Evolutionary conservation across 2,888 invertebrate species (phyloP).

Genomic region (Melitaea athalia): DNA sequence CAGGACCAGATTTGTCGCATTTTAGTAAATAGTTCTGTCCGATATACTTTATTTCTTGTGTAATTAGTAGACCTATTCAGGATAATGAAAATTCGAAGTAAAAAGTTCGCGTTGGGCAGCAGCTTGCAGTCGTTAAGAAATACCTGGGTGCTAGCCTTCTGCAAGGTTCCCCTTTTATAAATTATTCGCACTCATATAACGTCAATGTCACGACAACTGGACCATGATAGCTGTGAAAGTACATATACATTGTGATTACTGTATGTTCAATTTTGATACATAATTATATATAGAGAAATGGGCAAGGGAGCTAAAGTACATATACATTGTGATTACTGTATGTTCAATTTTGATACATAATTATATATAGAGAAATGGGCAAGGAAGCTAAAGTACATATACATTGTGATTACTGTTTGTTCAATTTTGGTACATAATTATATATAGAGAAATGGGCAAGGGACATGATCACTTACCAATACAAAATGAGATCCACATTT

Average conservation of each 20-base stretch:
- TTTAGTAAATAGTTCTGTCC: slow-evolving; percentile 4
- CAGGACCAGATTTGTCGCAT: slow-evolving; percentile 1
- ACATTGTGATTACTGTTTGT: slow-evolving; percentile 34
- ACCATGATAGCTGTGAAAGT: slow-evolving; percentile 68
- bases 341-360: neutral
- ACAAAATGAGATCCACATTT: slow-evolving; percentile 7
- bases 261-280: slow-evolving; percentile 2
- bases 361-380: too few species aligned
- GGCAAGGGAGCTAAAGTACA: too few species aligned
- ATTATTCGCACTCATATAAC: slow-evolving; percentile 48
- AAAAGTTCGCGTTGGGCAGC: slow-evolving; percentile 13
- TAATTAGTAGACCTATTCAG: slow-evolving; percentile 5
- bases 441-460: neutral
- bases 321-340: slow-evolving; percentile 44
- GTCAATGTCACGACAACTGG: slow-evolving; percentile 57
- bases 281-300: too few species aligned
- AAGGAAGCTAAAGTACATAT: slow-evolving; percentile 66
- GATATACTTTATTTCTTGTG: slow-evolving; percentile 7
- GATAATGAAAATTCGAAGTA: slow-evolving; percentile 2
- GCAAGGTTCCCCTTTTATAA: slow-evolving; percentile 26
- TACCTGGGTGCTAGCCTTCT: slow-evolving; percentile 19
- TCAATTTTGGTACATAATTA: neutral
- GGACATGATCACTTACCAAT: slow-evolving; percentile 19
- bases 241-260: slow-evolving; percentile 50
- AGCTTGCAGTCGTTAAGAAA: slow-evolving; percentile 14